Evolutionary conservation across 2,888 invertebrate species (phyloP).

Genomic region (Drosophila ochracea): DNA sequence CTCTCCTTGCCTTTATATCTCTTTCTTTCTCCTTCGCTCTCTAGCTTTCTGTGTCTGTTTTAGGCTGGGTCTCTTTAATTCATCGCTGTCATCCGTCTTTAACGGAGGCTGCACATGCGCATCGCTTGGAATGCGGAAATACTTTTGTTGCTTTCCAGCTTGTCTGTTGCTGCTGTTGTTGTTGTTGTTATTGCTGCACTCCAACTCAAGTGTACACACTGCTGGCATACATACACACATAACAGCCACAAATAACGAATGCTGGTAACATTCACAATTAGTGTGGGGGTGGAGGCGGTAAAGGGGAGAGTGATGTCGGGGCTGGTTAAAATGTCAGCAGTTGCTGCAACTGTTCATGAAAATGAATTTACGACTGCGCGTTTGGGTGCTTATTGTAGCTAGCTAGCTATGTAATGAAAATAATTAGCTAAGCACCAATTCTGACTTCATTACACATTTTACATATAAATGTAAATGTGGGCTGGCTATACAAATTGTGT

Average conservation of each 20-base stretch:
- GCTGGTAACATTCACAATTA: conserved; percentile 8
- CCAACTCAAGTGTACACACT: conserved; percentile 15
- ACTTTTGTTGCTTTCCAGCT: conserved; percentile 21
- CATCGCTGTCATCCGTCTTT: neutral
- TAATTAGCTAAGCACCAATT: conserved; percentile 13
- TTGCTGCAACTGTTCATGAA: conserved; percentile 23
- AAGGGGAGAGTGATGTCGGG: neutral
- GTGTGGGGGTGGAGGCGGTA: neutral
- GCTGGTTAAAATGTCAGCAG: conserved; percentile 9
- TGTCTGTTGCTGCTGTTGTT: conserved; percentile 2
- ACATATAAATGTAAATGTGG: neutral
- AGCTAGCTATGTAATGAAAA: neutral
- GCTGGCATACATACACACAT: conserved; percentile 27
- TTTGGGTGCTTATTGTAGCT: conserved; percentile 4
- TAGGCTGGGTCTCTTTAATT: neutral
- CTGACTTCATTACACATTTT: conserved; percentile 16
- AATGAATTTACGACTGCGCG: conserved; percentile 19
- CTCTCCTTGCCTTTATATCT: neutral
- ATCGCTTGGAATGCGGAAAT: conserved; percentile 51
- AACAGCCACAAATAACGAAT: conserved; percentile 1
- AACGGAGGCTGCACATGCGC: conserved; percentile 43
- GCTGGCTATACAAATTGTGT: neutral
- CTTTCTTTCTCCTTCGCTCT: neutral
- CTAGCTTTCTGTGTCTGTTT: neutral
- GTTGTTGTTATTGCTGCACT: conserved; percentile 10